phyloP scores from a whole-genome alignment of 1,140 invertebrate species.

The Microplitis demolitor region DNA sequence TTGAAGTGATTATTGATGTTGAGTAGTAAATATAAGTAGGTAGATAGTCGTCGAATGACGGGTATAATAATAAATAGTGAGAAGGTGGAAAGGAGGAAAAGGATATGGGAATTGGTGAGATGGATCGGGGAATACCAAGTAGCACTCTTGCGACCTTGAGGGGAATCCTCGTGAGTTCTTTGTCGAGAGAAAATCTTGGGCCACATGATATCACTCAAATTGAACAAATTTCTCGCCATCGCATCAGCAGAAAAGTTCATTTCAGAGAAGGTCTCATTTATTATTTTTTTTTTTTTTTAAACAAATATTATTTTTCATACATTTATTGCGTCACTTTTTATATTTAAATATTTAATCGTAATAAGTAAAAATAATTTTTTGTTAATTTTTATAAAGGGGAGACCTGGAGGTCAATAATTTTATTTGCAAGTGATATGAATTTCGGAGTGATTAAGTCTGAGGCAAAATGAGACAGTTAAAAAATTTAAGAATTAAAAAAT shows the following conservation, averaged over 20 bases:
- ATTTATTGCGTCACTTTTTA: too few relatives aligned
- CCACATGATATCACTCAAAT: constrained; percentile 55
- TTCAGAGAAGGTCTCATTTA: constrained; percentile 50
- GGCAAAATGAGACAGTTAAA: too few relatives aligned
- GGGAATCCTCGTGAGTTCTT: constrained; percentile 66
- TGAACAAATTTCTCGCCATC: constrained; percentile 43
- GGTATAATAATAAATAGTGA: background rate
- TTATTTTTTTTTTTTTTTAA: constrained; percentile 25
- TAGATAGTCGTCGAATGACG: constrained; percentile 7
- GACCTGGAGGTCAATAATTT: too few relatives aligned
- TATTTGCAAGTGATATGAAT: too few relatives aligned
- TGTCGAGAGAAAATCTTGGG: constrained; percentile 66
- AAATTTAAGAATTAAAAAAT: too few relatives aligned
- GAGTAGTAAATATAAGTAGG: background rate
- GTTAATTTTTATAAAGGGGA: too few relatives aligned
- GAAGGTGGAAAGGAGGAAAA: background rate
- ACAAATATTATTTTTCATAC: background rate
- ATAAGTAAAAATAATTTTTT: too few relatives aligned
- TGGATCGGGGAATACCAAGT: constrained; percentile 61
- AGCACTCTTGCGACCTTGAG: constrained; percentile 64
- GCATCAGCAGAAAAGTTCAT: constrained; percentile 45
- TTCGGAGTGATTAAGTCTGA: too few relatives aligned
- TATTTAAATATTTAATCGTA: too few relatives aligned
- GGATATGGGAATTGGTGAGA: constrained; percentile 55
- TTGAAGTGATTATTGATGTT: background rate